phyloP scores from a whole-genome alignment of 2,888 invertebrate genomes.

The Theretra japonica region DNA sequence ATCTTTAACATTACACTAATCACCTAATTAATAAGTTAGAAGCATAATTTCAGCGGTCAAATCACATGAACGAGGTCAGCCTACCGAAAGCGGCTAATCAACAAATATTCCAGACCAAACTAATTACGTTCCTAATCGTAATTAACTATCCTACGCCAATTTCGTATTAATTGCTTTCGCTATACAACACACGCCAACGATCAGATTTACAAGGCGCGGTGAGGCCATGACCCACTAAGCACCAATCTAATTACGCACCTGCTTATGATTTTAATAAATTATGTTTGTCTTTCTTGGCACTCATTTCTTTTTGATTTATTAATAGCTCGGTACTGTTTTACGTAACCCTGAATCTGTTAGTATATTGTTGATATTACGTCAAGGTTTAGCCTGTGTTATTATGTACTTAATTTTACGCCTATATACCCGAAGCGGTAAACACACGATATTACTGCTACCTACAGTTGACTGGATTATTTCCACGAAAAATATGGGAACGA shows the following conservation, averaged over 20 bases:
- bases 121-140: slow-evolving; percentile 15
- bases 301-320: not conserved
- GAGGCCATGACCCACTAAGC: slow-evolving; percentile 11
- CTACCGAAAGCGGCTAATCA: not conserved
- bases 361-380: no score
- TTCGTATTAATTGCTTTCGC: slow-evolving; percentile 24
- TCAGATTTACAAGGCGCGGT: slow-evolving; percentile 17
- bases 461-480: no score
- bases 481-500: no score
- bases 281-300: not conserved
- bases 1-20: not conserved
- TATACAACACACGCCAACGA: slow-evolving; percentile 12
- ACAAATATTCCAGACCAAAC: slow-evolving; percentile 16
- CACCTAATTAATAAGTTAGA: not conserved
- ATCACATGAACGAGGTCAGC: not conserved
- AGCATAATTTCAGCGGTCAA: not conserved
- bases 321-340: no score
- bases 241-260: not conserved
- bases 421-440: no score
- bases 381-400: not conserved
- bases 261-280: not conserved
- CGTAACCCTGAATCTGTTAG: no score
- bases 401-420: not conserved
- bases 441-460: no score
- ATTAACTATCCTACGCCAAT: slow-evolving; percentile 19